These are phyloP conservation scores for Notocelia uddmanniana DNA, from an alignment of 2,888 invertebrate genomes.

Conservation along the genomic window DNA sequence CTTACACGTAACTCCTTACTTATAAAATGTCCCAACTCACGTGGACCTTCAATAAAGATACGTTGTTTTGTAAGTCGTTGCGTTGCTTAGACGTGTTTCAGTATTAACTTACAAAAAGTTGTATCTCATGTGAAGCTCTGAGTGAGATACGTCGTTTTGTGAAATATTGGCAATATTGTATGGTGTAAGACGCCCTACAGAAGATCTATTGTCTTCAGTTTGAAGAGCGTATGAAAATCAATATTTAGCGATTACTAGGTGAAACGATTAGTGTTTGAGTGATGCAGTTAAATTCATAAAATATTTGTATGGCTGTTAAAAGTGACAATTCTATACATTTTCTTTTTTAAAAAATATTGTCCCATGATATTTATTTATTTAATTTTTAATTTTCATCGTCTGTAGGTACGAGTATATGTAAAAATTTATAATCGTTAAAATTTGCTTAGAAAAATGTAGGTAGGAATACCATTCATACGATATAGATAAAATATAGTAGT, in stretches of 20 bases:
- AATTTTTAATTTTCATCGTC: too few relatives aligned
- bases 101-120: neutral
- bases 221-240: slow-evolving; percentile 28
- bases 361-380: too few relatives aligned
- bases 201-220: slow-evolving; percentile 24
- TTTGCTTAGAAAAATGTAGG: too few relatives aligned
- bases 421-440: too few relatives aligned
- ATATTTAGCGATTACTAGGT: slow-evolving; percentile 19
- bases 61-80: neutral
- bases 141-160: neutral
- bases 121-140: neutral
- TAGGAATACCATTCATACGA: too few relatives aligned
- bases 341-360: too few relatives aligned
- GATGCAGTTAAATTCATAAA: neutral
- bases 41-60: neutral
- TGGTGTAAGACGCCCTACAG: slow-evolving; percentile 20
- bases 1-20: neutral
- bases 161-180: neutral
- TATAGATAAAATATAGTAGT: too few relatives aligned
- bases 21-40: neutral
- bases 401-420: too few relatives aligned
- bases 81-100: neutral
- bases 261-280: neutral
- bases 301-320: too few relatives aligned
- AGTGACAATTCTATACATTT: too few relatives aligned